These are phyloP conservation scores for Lepisosteus osseus DNA, from an alignment of 2,113 vertebrate species.

Conservation along the genomic window DNA sequence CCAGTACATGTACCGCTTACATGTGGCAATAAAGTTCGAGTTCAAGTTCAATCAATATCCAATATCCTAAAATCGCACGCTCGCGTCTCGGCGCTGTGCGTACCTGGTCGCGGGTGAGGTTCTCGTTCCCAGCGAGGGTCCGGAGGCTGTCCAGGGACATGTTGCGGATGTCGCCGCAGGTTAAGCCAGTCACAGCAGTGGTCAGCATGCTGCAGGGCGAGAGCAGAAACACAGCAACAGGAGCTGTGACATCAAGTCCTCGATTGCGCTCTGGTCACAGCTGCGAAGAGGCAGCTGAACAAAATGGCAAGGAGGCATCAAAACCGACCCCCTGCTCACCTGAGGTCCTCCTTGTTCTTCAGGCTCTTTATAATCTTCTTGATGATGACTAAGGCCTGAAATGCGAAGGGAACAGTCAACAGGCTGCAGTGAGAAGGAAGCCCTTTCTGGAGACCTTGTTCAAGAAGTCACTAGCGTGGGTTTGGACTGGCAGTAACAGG, in stretches of 20 bases:
- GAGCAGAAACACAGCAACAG: not conserved
- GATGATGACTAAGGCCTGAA: not conserved
- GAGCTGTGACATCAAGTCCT: not conserved
- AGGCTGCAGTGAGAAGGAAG: no score
- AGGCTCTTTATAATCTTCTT: not conserved
- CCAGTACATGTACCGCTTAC: no score
- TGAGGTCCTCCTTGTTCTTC: not conserved
- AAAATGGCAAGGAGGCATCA: not conserved
- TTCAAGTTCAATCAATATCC: no score
- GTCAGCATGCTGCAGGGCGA: not conserved
- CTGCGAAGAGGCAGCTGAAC: no score
- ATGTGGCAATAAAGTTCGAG: no score
- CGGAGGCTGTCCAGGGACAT: not conserved
- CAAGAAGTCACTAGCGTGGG: no score
- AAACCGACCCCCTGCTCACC: not conserved
- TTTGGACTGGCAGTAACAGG: no score
- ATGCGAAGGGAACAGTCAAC: not conserved
- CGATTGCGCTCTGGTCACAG: not conserved
- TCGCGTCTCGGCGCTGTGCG: not conserved
- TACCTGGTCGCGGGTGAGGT: constrained; percentile 7
- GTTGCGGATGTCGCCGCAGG: not conserved
- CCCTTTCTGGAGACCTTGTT: no score
- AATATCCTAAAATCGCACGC: no score
- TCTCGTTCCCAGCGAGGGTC: not conserved
- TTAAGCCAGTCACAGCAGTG: not conserved